These are phyloP conservation scores for Clarias laeviceps DNA, from an alignment of 2,797 vertebrate genomes.

Conservation along the genomic window DNA sequence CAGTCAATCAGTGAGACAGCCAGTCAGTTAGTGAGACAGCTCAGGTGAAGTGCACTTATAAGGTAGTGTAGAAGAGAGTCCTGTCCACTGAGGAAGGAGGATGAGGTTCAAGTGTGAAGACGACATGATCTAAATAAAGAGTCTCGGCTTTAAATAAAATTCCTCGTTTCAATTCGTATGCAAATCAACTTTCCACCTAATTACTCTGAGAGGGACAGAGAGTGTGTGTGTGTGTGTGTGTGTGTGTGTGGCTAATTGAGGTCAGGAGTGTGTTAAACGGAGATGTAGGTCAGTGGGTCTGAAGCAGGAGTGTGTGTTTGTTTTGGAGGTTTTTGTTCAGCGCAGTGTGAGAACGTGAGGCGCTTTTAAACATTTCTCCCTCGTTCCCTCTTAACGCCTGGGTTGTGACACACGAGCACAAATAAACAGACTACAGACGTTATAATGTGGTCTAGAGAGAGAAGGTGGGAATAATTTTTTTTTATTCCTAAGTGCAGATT, in stretches of 20 bases:
- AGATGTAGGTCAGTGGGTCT: slow-evolving; percentile 55
- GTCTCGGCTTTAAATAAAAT: neutral
- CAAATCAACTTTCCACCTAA: slow-evolving; percentile 65
- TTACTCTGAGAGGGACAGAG: slow-evolving; percentile 63
- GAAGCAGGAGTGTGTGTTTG: slow-evolving; percentile 32
- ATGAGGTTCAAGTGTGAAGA: neutral
- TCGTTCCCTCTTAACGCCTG: neutral
- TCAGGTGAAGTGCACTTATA: neutral
- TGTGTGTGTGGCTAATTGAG: slow-evolving; percentile 61
- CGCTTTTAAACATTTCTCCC: neutral
- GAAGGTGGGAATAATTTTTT: neutral
- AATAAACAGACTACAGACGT: neutral
- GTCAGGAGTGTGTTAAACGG: slow-evolving; percentile 62
- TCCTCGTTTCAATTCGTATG: slow-evolving; percentile 61
- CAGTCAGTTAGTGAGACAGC: neutral
- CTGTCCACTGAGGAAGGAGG: no score
- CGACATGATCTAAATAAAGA: neutral
- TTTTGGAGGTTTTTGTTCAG: slow-evolving; percentile 10
- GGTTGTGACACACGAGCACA: no score
- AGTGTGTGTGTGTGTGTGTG: slow-evolving; percentile 58
- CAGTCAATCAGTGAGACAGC: neutral
- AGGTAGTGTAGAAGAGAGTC: neutral
- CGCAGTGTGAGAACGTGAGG: neutral
- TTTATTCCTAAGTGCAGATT: neutral
- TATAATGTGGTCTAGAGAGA: neutral